A percentile compares a stretch with the other conserved stretches of the same genome.
These are phyloP conservation scores for Chromoteleia sp. DNA, from an alignment of 2,888 invertebrate species.

Conservation along the genomic window DNA sequence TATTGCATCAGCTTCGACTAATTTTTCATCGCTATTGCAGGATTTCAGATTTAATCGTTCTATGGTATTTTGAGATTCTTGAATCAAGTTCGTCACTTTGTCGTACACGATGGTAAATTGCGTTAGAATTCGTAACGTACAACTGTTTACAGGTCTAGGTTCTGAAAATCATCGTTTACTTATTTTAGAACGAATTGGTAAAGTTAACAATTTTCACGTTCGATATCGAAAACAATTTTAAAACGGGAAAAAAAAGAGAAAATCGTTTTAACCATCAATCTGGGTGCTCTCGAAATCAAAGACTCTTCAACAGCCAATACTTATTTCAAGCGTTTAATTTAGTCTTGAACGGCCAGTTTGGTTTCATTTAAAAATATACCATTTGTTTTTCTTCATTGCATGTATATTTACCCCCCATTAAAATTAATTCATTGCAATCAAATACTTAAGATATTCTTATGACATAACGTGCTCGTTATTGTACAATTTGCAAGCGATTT, in stretches of 20 bases:
- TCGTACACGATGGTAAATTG: background rate
- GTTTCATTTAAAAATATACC: background rate
- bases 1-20: conserved; percentile 41
- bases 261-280: conserved; percentile 18
- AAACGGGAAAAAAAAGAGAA: too few relatives aligned
- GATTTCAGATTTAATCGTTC: conserved; percentile 46
- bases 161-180: too few relatives aligned
- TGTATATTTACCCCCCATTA: background rate
- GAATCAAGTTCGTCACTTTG: too few relatives aligned
- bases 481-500: conserved; percentile 11
- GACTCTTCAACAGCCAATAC: background rate
- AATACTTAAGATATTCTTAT: background rate
- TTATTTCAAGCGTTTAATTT: background rate
- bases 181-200: too few relatives aligned
- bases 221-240: background rate
- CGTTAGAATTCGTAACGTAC: background rate
- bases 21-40: conserved; percentile 16
- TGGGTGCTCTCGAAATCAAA: conserved; percentile 44
- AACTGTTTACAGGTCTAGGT: too few relatives aligned
- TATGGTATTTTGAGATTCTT: conserved; percentile 32
- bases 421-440: background rate
- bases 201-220: background rate
- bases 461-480: conserved; percentile 1
- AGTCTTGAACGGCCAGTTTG: background rate
- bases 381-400: too few relatives aligned